Base-by-base conservation (phyloP, 2,888 invertebrate species). In the Exephanes ischioxanthus region DNA sequence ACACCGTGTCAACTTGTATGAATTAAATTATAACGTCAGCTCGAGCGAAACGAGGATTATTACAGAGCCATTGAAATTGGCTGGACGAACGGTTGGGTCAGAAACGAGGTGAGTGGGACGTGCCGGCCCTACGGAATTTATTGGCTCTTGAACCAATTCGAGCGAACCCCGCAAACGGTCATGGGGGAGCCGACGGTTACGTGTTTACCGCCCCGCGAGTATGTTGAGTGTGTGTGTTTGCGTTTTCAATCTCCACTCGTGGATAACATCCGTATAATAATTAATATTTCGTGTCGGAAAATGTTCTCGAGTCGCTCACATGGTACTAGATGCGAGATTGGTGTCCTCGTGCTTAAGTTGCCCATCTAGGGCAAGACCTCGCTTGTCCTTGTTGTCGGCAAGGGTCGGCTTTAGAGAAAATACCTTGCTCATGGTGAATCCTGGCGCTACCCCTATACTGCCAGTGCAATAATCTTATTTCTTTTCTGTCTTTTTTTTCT, bases 291-390 rank as follows among this genome's bases (percentile, higher is more conserved):
- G 91, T 90, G 91, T 88, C 89, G 30, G 63, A 89, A 89, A 89
- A 86, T 48, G 73, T 67, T 83, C 83, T 85, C 87, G 89, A 91
- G 91, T 63, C 92, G 95, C 97, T 96, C 95, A 97, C 97, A 97
- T 96, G 92, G 97, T 97, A 90, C 97, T 97, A 86, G 97, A 97
- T 86, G 97, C 97, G 91, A 98, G 95, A 95, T 97, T 97, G 91
- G 97, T 98, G 95, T 97, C 97, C 95, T 98, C 97, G 94, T 98
- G 97, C 94, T 97, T 97, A 91, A 98, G 95, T 94, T 97, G 97
- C 85, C 97, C 98, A 93, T 98, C 97, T 90, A 98, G 95, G 86
- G 97, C 97, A 91, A 98, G 95, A 85, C 97, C 97, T 90, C 97
- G 95, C 94, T 98, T 98, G 94, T 97, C 97, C 94, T 97, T 96